Base-by-base conservation (phyloP, 1,140 invertebrate genomes). In the Meloidogyne exigua region DNA sequence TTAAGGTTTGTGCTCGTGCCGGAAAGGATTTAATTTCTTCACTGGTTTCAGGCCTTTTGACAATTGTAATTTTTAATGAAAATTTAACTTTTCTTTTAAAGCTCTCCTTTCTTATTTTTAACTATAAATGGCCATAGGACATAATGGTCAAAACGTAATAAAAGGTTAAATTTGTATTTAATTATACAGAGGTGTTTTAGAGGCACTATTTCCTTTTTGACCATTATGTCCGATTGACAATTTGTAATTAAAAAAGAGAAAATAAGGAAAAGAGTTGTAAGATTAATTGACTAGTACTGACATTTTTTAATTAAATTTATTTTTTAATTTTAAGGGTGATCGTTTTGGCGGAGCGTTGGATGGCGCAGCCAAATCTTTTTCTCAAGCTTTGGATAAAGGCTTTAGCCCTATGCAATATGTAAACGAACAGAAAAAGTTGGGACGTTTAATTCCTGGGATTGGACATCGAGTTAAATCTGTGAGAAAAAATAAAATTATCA, bases 11-110 rank as follows among this genome's bases (percentile, higher is more conserved):
- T 87, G 96, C 97, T 2, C 89, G 97, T 79, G 97, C 97, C 66
- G 97, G 97, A 23, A 99, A 99, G 90, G 96, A 99, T 91, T 91
- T 99, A 26, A 94, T 99, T 65, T 99, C 96, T 2, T 96, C 94
- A 28, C 88, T 95, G 1, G 94, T 97, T 57, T 97, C 95, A 80
- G 97, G 97, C 36, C 90, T 99, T 18, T 90, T 99, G 5, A 99
- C 97, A 11, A 99, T 99, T 89, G 94, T 95, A 90, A 92, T 92
- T 92, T 25, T 65, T 15, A 7, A 69, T n/a, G n/a, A n/a, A n/a
- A 18, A 18, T 49, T 57, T 57, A 57, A 7, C 7, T 49, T 42
- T 78, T 12, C 18, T 23, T 21, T 57, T 39, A 9, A 73, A 9
- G 26, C 68, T 32, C 32, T n/a, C 4, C 15, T 80, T 83, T 15